Base-by-base conservation (phyloP, 2,888 invertebrate genomes). In the Nemotelus nigrinus region DNA sequence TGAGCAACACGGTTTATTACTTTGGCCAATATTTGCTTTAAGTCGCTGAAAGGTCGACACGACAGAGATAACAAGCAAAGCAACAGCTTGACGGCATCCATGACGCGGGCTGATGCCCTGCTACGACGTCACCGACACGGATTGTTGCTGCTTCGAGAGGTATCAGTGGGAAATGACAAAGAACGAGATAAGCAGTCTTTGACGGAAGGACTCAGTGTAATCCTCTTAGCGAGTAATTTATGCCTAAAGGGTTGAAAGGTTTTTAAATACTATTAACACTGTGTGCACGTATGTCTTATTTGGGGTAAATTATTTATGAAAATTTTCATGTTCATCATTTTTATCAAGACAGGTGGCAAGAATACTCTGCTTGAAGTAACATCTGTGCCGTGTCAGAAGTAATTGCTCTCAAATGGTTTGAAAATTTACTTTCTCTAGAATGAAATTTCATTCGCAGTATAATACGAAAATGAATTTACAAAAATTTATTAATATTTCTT, bases 1-100 rank as follows among this genome's bases (percentile, higher is more conserved):
- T 58, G 58, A 60, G 74, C n/a, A 47, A 74, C 74, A 74, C 45
- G 74, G 60, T 57, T 74, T 74, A 74, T 74, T 58, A 74, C 74
- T 74, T 74, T 74, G 48, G 47, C 58, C 47, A 74, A 60, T 74
- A 74, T 57, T 57, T 74, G 7, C 60, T 55, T 57, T 1, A 25
- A 25, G 25, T 25, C 25, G 25, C 25, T 25, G 25, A 25, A 25
- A 25, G 25, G 6, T 43, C n/a, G 41, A 39, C 43, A 64, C 25
- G 25, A 25, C 25, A 25, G 1, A 25, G 25, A 25, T 25, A 25
- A 25, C 25, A 25, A 25, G 25, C 25, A 25, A 25, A 25, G 25
- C 25, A 25, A 25, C 25, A 25, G 25, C 25, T 25, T 25, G 25
- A 25, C 25, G 25, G 25, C 25, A 25, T 25, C 25, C 0, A 25